Conservation (phyloP, 1,140 invertebrate genomes). For the Aphis gossypii region DNA sequence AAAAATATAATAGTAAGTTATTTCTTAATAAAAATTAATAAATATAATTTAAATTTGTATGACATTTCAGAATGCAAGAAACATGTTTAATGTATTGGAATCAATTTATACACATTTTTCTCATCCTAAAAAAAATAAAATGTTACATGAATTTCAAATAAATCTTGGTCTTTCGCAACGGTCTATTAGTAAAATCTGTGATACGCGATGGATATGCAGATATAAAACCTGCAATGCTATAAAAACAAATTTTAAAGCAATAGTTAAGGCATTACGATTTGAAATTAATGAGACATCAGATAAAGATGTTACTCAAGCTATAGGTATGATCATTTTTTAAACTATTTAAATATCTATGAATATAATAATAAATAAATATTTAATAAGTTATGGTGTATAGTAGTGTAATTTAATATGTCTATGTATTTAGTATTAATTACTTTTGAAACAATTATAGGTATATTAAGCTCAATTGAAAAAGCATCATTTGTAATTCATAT, state of each 20-base stretch:
- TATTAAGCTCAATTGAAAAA: not conserved
- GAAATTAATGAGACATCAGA: too few species aligned
- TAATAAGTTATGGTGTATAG: not conserved
- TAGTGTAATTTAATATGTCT: not conserved
- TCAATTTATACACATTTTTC: not conserved
- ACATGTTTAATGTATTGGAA: not conserved
- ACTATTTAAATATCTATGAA: too few species aligned
- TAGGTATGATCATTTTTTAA: too few species aligned
- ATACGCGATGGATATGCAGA: too few species aligned
- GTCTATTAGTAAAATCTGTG: not conserved
- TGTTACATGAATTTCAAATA: not conserved
- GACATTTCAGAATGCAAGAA: not conserved
- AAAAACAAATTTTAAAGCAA: not conserved
- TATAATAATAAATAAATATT: not conserved
- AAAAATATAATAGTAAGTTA: not conserved
- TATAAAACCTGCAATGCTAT: too few species aligned
- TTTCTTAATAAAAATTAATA: not conserved
- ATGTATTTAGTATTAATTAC: not conserved
- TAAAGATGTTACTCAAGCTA: too few species aligned
- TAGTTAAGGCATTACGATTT: not conserved
- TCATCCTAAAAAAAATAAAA: not conserved
- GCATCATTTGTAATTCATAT: not conserved
- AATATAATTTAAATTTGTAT: not conserved
- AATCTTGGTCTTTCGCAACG: not conserved
- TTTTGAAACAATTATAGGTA: not conserved